A percentile compares a stretch with the other conserved stretches of the same genome.
phyloP scores from a whole-genome alignment of 2,888 invertebrate species.

The Drosophila differens region DNA sequence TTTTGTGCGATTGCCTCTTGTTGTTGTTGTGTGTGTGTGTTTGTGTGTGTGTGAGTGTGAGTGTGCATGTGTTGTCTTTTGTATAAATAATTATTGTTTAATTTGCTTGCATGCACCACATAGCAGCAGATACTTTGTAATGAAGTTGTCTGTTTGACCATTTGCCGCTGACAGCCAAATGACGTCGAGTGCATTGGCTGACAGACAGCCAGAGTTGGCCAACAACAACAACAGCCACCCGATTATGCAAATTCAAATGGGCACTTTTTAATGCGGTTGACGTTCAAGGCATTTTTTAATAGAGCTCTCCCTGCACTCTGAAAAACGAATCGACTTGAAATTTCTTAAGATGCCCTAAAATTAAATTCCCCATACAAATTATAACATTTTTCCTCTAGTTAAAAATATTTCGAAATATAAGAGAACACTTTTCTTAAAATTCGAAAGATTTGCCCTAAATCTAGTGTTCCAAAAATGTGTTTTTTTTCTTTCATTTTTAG shows the following conservation, averaged over 20 bases:
- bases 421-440: no score
- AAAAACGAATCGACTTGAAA: background rate
- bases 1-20: slow-evolving; percentile 33
- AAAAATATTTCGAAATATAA: no score
- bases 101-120: slow-evolving; percentile 59
- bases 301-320: slow-evolving; percentile 9
- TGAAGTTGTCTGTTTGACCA: slow-evolving; percentile 58
- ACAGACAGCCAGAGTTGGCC: slow-evolving; percentile 2
- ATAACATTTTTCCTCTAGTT: no score
- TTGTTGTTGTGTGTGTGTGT: slow-evolving; percentile 27
- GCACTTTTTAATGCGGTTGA: slow-evolving; percentile 58
- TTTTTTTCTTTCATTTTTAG: no score
- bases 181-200: slow-evolving; percentile 49
- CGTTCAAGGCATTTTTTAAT: slow-evolving; percentile 55
- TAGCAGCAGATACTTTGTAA: slow-evolving; percentile 43
- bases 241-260: slow-evolving; percentile 57
- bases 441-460: no score
- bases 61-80: slow-evolving; percentile 27
- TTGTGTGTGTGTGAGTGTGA: slow-evolving; percentile 8
- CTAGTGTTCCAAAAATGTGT: no score
- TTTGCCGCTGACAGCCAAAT: slow-evolving; percentile 44
- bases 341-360: background rate
- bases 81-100: slow-evolving; percentile 76
- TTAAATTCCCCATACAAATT: background rate
- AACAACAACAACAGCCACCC: background rate